Evolutionary conservation across 2,888 invertebrate species (phyloP).

Genomic region (Torymus tubicola): DNA sequence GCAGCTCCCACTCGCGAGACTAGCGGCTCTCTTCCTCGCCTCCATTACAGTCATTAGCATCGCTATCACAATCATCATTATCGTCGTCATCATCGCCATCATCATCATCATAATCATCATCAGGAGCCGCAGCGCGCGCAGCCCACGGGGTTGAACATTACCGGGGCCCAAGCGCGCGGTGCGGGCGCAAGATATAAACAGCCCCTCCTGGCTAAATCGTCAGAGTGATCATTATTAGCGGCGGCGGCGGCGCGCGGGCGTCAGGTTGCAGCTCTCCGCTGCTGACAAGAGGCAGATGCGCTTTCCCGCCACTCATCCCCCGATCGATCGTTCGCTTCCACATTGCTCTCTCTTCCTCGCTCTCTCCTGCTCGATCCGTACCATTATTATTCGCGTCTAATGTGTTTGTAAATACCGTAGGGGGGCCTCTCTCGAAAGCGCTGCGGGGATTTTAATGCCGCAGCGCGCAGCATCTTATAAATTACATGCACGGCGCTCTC

Average conservation of each 20-base stretch:
- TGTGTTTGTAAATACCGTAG: constrained; percentile 52
- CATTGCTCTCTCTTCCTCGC: no score
- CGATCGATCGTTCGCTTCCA: constrained; percentile 26
- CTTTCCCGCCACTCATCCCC: not conserved
- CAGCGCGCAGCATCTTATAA: constrained; percentile 23
- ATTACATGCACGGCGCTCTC: constrained; percentile 20
- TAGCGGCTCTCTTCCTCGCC: not conserved
- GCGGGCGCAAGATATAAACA: constrained; percentile 47
- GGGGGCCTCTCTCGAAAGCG: not conserved
- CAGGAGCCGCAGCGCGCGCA: constrained; percentile 35
- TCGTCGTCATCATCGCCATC: constrained; percentile 50
- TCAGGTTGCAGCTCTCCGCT: not conserved
- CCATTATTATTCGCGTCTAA: constrained; percentile 48
- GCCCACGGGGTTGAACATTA: constrained; percentile 33
- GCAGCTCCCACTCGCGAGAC: constrained; percentile 11
- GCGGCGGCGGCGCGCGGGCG: not conserved
- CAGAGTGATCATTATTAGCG: constrained; percentile 51
- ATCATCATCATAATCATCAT: constrained; percentile 58
- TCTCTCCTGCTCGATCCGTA: constrained; percentile 26
- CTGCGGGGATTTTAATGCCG: constrained; percentile 26
- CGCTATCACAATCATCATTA: constrained; percentile 60
- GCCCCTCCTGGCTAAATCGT: constrained; percentile 52
- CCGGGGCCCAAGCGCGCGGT: constrained; percentile 11
- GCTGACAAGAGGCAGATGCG: constrained; percentile 23
- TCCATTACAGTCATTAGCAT: constrained; percentile 57